Conservation (phyloP, 1,140 invertebrate species). For the Augochlora pura region DNA sequence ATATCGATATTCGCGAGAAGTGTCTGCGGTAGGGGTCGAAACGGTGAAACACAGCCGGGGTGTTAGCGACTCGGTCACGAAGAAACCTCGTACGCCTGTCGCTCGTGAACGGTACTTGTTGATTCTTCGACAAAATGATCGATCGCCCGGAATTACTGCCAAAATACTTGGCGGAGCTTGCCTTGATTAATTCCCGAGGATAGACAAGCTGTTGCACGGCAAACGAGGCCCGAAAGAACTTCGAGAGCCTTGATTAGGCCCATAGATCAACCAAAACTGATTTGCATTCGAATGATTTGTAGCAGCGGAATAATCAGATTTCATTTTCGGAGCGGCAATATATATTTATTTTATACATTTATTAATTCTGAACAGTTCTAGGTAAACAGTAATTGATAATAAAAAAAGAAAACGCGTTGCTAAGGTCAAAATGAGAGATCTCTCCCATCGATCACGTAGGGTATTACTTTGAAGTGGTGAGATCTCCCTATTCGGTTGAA, state of each 20-base stretch:
- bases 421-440: too few species aligned
- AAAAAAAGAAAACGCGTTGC: too few species aligned
- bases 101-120: conserved; percentile 71
- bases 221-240: background rate
- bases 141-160: conserved; percentile 16
- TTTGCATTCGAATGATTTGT: too few species aligned
- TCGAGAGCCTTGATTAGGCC: background rate
- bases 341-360: background rate
- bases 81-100: conserved; percentile 8
- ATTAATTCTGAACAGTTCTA: too few species aligned
- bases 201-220: background rate
- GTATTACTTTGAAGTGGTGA: too few species aligned
- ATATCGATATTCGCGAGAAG: conserved; percentile 73
- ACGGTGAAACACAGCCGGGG: conserved; percentile 38
- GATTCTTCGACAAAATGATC: conserved; percentile 65
- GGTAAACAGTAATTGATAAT: too few species aligned
- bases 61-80: conserved; percentile 27
- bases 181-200: background rate
- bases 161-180: background rate
- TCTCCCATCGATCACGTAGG: too few species aligned
- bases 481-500: too few species aligned
- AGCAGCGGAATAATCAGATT: too few species aligned
- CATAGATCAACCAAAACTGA: too few species aligned
- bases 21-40: conserved; percentile 58
- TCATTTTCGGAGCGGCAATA: too few species aligned